Conservation (phyloP, 2,888 invertebrate species). For the Sarcophaga carnaria region DNA sequence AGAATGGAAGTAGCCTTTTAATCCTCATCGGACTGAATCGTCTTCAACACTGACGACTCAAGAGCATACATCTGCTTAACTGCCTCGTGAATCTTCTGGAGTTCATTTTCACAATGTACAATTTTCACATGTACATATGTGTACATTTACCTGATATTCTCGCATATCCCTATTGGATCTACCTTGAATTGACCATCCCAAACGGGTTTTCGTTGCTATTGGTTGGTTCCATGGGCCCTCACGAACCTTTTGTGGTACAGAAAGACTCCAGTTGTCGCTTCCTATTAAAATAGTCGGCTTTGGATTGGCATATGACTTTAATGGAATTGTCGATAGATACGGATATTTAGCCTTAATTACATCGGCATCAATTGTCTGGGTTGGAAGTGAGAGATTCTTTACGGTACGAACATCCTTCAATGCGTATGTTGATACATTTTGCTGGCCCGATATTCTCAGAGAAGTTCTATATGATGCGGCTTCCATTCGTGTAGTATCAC, state of each 20-base stretch:
- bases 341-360: slow-evolving; percentile 10
- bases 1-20: slow-evolving; percentile 31
- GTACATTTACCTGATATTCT: slow-evolving; percentile 33
- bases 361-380: slow-evolving; percentile 7
- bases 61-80: slow-evolving; percentile 23
- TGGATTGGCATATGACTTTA: slow-evolving; percentile 44
- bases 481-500: slow-evolving; percentile 33
- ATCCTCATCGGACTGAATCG: background rate
- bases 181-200: slow-evolving; percentile 47
- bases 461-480: slow-evolving; percentile 17
- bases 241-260: slow-evolving; percentile 47
- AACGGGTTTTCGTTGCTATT: slow-evolving; percentile 46
- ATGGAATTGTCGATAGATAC: slow-evolving; percentile 44
- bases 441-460: slow-evolving; percentile 6
- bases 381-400: background rate
- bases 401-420: background rate
- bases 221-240: slow-evolving; percentile 53
- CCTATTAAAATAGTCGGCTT: slow-evolving; percentile 42
- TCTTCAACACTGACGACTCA: background rate
- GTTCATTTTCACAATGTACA: slow-evolving; percentile 12
- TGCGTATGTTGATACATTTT: background rate
- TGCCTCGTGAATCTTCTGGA: slow-evolving; percentile 18
- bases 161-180: background rate
- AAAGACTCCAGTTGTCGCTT: slow-evolving; percentile 43
- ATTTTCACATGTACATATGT: slow-evolving; percentile 4